Conservation (phyloP, 2,888 invertebrate species). For the Cetonia aurata region DNA sequence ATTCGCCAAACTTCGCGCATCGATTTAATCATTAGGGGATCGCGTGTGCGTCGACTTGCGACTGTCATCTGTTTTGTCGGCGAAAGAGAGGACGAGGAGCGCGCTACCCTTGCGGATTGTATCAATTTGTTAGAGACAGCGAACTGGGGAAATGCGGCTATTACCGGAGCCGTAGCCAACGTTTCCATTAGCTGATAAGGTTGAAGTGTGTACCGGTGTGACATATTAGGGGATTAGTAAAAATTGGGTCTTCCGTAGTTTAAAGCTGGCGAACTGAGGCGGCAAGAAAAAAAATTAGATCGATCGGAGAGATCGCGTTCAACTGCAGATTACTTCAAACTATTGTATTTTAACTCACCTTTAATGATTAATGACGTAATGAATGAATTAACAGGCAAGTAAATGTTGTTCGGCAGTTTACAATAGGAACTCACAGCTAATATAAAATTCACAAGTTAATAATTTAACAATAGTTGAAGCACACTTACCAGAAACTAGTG, state of each 20-base stretch:
- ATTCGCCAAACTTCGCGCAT: constrained; percentile 38
- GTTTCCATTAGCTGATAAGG: constrained; percentile 37
- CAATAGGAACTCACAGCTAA: no score
- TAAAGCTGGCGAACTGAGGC: constrained; percentile 6
- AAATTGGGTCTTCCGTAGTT: constrained; percentile 21
- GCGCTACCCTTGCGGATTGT: constrained; percentile 28
- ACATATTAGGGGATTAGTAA: constrained; percentile 35
- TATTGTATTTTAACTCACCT: no score
- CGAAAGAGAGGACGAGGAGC: neutral
- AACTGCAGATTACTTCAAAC: no score
- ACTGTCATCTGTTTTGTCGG: constrained; percentile 33
- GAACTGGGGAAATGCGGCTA: constrained; percentile 19
- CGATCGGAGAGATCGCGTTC: no score
- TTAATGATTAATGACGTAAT: no score
- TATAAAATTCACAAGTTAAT: no score
- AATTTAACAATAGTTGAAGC: no score
- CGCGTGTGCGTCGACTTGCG: constrained; percentile 35
- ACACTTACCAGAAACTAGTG: no score
- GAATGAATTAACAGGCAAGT: no score
- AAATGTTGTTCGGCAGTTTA: no score
- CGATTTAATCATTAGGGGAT: constrained; percentile 35
- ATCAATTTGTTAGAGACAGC: constrained; percentile 34
- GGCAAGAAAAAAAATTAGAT: neutral
- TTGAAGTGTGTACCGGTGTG: constrained; percentile 20
- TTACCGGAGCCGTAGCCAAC: constrained; percentile 21